phyloP scores from a whole-genome alignment of 2,113 vertebrate genomes.

The Pseudorectes ferrugineus region DNA sequence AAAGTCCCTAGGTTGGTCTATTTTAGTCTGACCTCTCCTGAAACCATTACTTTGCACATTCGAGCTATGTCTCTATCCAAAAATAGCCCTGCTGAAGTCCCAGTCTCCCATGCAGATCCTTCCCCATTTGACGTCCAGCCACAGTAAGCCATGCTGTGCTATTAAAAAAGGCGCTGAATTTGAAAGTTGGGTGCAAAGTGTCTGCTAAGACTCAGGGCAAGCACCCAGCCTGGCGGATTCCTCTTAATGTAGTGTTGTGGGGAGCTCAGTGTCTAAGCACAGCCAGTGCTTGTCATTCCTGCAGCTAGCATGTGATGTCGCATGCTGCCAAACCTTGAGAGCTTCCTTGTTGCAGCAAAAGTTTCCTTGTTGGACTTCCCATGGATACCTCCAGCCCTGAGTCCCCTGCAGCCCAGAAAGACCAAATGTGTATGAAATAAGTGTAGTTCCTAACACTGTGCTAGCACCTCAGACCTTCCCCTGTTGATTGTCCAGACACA shows the following conservation, averaged over 20 bases:
- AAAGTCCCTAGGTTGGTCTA: constrained; percentile 11
- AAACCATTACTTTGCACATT: constrained; percentile 47
- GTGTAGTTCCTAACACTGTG: background rate
- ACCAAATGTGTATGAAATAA: background rate
- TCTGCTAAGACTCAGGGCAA: accelerated
- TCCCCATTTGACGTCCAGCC: background rate
- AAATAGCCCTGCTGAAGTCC: constrained; percentile 18
- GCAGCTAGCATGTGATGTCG: background rate
- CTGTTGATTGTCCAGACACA: background rate
- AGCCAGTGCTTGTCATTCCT: background rate
- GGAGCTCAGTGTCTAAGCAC: background rate
- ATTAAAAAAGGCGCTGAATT: background rate
- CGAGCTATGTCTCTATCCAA: background rate
- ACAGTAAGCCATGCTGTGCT: background rate
- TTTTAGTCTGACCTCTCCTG: constrained; percentile 37
- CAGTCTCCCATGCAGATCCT: background rate
- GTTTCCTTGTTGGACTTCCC: background rate
- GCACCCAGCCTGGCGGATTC: background rate
- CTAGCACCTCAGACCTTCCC: background rate
- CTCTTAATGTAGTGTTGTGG: background rate
- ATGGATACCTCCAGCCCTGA: background rate
- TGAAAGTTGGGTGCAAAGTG: background rate
- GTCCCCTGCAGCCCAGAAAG: background rate
- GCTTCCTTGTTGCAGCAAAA: background rate
- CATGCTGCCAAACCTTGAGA: background rate